phyloP scores from a whole-genome alignment of 2,113 vertebrate species.

The Pygoscelis adeliae region DNA sequence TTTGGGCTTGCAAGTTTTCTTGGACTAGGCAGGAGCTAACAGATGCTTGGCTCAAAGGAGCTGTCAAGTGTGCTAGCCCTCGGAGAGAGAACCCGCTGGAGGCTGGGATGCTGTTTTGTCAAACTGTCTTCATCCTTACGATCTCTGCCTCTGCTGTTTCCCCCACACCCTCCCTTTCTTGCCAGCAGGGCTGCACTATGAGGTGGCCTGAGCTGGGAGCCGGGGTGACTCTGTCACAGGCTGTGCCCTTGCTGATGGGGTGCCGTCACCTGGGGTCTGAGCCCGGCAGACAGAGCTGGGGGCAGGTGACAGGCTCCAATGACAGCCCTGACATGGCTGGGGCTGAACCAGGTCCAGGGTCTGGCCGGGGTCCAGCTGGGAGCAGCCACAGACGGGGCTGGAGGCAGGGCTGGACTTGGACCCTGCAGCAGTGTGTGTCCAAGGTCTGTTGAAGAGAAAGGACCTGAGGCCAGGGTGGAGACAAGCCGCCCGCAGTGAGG shows the following conservation, averaged over 20 bases:
- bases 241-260: background rate
- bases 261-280: background rate
- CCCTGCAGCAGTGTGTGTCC: background rate
- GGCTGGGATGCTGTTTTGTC: background rate
- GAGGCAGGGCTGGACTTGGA: background rate
- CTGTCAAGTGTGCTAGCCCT: background rate
- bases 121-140: background rate
- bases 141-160: background rate
- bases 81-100: background rate
- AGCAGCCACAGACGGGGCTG: background rate
- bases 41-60: constrained; percentile 6
- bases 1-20: background rate
- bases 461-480: background rate
- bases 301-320: background rate
- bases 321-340: accelerated
- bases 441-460: background rate
- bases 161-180: background rate
- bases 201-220: background rate
- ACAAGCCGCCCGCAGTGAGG: accelerated
- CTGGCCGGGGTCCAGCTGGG: accelerated
- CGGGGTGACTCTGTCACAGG: accelerated
- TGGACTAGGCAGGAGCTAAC: background rate
- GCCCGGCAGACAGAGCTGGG: background rate
- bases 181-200: accelerated
- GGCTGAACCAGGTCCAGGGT: background rate